Evolutionary conservation across 2,888 invertebrate species (phyloP).

Genomic region (Colostygia pectinataria): DNA sequence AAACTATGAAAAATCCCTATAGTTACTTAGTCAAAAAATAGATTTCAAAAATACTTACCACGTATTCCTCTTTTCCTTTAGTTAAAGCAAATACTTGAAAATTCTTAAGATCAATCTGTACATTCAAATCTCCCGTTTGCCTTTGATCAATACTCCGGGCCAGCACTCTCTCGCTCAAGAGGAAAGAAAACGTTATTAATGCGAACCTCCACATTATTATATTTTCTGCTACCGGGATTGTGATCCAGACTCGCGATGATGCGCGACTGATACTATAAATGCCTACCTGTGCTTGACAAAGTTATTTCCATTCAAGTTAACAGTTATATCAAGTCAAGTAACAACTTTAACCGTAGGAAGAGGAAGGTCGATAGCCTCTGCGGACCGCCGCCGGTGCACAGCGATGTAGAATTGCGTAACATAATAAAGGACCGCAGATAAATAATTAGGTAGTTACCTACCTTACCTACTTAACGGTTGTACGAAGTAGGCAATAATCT

Average conservation of each 20-base stretch:
- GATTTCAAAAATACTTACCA: slow-evolving; percentile 64
- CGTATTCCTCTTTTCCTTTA: slow-evolving; percentile 84
- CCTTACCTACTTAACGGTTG: too few species aligned
- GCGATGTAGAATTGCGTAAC: slow-evolving; percentile 61
- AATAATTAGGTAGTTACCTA: too few species aligned
- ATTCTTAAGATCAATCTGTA: slow-evolving; percentile 91
- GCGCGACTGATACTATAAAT: slow-evolving; percentile 52
- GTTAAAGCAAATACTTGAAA: slow-evolving; percentile 88
- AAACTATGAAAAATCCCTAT: too few species aligned
- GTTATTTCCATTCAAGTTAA: slow-evolving; percentile 79
- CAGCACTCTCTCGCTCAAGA: slow-evolving; percentile 39
- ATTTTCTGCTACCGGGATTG: slow-evolving; percentile 38
- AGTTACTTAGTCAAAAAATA: not conserved
- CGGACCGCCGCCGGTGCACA: slow-evolving; percentile 54
- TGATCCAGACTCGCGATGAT: slow-evolving; percentile 57
- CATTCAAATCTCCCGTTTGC: slow-evolving; percentile 90
- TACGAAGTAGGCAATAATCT: too few species aligned
- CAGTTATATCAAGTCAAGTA: slow-evolving; percentile 75
- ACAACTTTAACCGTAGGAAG: slow-evolving; percentile 65
- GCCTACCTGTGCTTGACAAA: slow-evolving; percentile 59
- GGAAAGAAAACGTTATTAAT: slow-evolving; percentile 41
- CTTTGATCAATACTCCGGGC: slow-evolving; percentile 84
- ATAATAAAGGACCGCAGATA: slow-evolving; percentile 66
- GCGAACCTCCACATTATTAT: slow-evolving; percentile 44
- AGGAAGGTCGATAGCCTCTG: slow-evolving; percentile 80